phyloP scores from a whole-genome alignment of 2,888 invertebrate species.

The Campaea margaritaria region DNA sequence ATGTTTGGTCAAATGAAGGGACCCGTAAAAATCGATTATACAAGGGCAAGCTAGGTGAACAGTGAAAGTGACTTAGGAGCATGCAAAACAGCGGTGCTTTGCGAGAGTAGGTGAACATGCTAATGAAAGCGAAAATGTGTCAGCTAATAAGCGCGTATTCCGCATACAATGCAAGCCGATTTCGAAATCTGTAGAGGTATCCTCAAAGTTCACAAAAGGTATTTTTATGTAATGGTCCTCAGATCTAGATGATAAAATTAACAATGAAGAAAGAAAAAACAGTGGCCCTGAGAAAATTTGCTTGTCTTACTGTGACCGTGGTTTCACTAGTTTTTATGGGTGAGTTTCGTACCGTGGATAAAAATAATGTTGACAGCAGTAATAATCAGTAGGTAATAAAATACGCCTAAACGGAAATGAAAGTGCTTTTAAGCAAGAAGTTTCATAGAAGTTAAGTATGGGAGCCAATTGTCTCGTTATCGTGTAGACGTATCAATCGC shows the following conservation, averaged over 20 bases:
- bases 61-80: conserved; percentile 34
- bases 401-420: conserved; percentile 41
- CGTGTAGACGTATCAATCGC: conserved; percentile 18
- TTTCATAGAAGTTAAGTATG: conserved; percentile 36
- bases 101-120: not conserved
- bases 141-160: not conserved
- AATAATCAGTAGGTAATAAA: conserved; percentile 38
- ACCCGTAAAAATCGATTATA: conserved; percentile 34
- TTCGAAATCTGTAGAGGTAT: conserved; percentile 6
- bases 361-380: conserved; percentile 48
- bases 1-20: conserved; percentile 19
- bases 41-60: conserved; percentile 29
- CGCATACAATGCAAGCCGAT: conserved; percentile 3
- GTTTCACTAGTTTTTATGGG: conserved; percentile 64
- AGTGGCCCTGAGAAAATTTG: conserved; percentile 65
- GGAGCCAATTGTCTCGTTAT: conserved; percentile 29
- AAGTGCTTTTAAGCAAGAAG: conserved; percentile 36
- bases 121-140: conserved; percentile 11
- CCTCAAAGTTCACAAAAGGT: conserved; percentile 25
- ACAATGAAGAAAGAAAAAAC: conserved; percentile 55
- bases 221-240: conserved; percentile 28
- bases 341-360: conserved; percentile 56
- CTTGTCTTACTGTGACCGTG: conserved; percentile 55
- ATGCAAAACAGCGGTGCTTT: conserved; percentile 7
- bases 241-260: conserved; percentile 44